These are phyloP conservation scores for Cecidostiba fungosa DNA, from an alignment of 2,888 invertebrate species.

Conservation along the genomic window DNA sequence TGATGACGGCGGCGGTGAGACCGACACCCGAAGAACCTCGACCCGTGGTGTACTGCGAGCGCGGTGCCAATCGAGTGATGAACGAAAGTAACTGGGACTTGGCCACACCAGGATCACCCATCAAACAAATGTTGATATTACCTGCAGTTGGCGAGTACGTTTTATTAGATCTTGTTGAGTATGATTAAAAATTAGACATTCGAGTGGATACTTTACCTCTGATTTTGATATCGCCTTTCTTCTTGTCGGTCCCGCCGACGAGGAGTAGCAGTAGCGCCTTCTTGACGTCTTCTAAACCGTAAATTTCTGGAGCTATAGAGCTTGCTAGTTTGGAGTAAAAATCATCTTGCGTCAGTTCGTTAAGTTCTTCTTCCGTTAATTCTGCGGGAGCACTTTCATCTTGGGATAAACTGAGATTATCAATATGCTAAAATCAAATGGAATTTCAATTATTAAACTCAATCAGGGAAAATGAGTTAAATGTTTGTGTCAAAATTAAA, in stretches of 20 bases:
- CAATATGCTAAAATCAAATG: constrained; percentile 48
- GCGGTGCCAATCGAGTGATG: constrained; percentile 95
- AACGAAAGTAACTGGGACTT: constrained; percentile 98
- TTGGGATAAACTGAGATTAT: constrained; percentile 58
- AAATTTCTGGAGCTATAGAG: constrained; percentile 99
- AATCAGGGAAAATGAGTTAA: neutral
- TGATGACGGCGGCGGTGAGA: constrained; percentile 98
- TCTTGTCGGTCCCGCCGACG: constrained; percentile 94
- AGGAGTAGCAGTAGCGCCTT: constrained; percentile 96
- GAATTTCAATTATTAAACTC: neutral
- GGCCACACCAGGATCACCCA: constrained; percentile 99
- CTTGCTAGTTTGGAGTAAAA: constrained; percentile 95
- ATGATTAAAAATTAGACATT: neutral
- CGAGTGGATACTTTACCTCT: constrained; percentile 82
- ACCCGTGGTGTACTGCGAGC: constrained; percentile 98
- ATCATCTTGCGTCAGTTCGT: constrained; percentile 89
- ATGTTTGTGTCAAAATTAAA: constrained; percentile 3
- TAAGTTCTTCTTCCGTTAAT: constrained; percentile 91
- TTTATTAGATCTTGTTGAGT: neutral
- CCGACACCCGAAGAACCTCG: constrained; percentile 99
- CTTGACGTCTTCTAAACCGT: constrained; percentile 98
- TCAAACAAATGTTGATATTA: constrained; percentile 98
- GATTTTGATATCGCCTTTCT: constrained; percentile 98
- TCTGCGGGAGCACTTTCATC: constrained; percentile 79
- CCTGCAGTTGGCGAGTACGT: constrained; percentile 79